Evolutionary conservation across 2,888 invertebrate species (phyloP), one percentile per base, ranked within the genome.

Genomic region (Eumacrocentrus americanus): DNA sequence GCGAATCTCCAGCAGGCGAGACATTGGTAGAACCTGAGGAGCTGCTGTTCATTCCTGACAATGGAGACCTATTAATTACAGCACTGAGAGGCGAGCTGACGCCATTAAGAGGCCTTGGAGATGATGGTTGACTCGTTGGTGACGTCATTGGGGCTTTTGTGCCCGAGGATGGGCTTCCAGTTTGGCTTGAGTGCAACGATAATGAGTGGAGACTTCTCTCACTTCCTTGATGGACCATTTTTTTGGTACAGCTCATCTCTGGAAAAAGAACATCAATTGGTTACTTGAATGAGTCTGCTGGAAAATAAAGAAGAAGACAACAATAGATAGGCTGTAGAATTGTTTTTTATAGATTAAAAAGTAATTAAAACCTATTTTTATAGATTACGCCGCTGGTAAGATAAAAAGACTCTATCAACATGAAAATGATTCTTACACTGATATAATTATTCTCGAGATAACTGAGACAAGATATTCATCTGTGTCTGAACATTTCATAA

Each of bases 1-100:
- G 81, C 79, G 82, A 83, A 82, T 79, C 83, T 81, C 65, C 59
- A 29, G 67, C 58, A 48, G 65, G 58, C n/a, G 67, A 52, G 23
- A 54, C 42, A 38, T 46, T 25, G 16, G 54, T 23, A 16, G 35
- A 3, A 37, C 22, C 29, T 34, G 42, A 37, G 7, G 51, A 37
- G 2, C 11, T 20, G 12, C 7, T 23, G 7, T 23, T 46, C 23
- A 34, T 12, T 12, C 16, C 48, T 7, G 29, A 14, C n/a, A n/a
- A n/a, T 11, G 25, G 22, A n/a, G 56, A 16, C 4, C 37, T 7
- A 25, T 20, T 53, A 38, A 51, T 25, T 11, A 61, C 47, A n/a
- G 16, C 37, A 7, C 22, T 54, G 12, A 51, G 38, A 25, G 62
- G 62, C 18, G 67, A 52, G 16, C 35, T 34, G 11, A n/a, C n/a